Conservation (phyloP, 2,797 vertebrate genomes). For the Sebastes cheni region DNA sequence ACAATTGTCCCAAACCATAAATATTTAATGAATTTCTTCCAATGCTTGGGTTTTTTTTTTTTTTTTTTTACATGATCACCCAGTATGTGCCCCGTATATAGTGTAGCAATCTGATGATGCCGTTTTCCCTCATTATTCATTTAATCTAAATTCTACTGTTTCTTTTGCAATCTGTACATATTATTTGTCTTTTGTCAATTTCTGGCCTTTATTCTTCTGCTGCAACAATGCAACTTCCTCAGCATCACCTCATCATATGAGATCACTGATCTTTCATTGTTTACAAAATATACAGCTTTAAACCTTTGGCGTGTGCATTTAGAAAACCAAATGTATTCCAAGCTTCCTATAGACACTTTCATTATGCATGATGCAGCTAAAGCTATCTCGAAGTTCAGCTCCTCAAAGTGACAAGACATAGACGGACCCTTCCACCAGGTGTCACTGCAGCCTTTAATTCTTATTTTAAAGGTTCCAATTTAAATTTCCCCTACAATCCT, state of each 20-base stretch:
- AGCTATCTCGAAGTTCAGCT: background rate
- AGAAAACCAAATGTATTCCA: background rate
- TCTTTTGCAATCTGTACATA: background rate
- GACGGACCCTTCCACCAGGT: conserved; percentile 28
- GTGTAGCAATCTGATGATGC: background rate
- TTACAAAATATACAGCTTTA: background rate
- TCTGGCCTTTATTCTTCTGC: background rate
- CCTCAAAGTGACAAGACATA: background rate
- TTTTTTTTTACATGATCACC: background rate
- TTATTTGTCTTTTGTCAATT: background rate
- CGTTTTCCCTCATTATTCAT: background rate
- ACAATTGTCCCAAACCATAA: background rate
- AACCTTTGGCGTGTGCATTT: background rate
- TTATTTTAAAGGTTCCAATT: background rate
- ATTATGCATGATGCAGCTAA: background rate
- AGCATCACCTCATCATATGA: background rate
- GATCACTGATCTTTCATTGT: background rate
- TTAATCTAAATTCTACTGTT: background rate
- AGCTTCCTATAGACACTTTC: background rate
- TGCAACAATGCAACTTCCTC: background rate
- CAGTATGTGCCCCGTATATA: background rate
- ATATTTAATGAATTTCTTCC: background rate
- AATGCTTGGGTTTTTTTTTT: background rate
- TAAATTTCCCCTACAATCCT: background rate
- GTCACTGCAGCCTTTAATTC: conserved; percentile 28